Evolutionary conservation across 1,140 invertebrate species (phyloP), one percentile per base, ranked within the genome.

Genomic region (Pseudoatta argentina): DNA sequence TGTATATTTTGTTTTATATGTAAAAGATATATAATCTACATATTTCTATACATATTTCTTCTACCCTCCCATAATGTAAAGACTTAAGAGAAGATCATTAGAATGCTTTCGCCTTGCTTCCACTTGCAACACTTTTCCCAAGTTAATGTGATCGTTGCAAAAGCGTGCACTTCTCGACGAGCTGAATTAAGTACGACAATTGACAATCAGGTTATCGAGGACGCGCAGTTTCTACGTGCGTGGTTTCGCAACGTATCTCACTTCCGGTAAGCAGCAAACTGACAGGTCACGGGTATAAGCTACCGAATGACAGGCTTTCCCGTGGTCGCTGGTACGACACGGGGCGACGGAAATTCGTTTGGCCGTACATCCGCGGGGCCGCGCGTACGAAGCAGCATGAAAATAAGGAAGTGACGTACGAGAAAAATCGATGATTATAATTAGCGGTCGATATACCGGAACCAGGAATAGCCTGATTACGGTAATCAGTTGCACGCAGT

Each of bases 401-500:
- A 89, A 89, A 89, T 85, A 67, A 87, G 88, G 88, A 89, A 89
- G 73, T 89, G 88, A 89, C 88, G 88, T 89, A 83, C 66, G 85
- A n/a, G 73, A 24, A 18, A 83, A 87, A 91, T 89, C 90, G 86
- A 91, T 91, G 90, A 91, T 91, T 91, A 91, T 91, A 91, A 91
- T 91, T 91, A 91, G 89, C 57, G 72, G 76, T 82, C 90, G 89
- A 91, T 91, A 91, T 88, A 91, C 90, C 90, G 90, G 90, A 91
- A 91, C 73, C 91, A 88, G 89, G 87, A 91, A 67, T 76, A 61
- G 88, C n/a, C 85, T 91, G 90, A 91, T 91, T 91, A 91, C 89
- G 87, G 90, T 91, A 87, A 91, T 91, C 90, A 91, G 90, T 78
- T 30, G 85, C 90, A 91, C 90, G 90, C 90, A 91, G 90, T 91